These are phyloP conservation scores for Muscicapa adusta DNA, from an alignment of 2,113 vertebrate species.

Conservation along the genomic window DNA sequence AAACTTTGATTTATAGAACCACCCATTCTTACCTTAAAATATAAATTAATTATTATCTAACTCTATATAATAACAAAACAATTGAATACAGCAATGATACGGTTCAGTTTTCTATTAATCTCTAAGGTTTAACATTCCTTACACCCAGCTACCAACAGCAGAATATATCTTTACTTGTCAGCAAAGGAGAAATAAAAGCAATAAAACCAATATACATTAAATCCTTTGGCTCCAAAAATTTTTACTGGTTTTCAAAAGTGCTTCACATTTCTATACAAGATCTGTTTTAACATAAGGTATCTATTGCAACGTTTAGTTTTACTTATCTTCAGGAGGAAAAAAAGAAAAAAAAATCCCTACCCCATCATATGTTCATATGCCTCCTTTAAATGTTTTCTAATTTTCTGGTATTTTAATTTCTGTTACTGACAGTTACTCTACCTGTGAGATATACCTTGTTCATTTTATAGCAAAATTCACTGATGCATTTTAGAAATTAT, in stretches of 20 bases:
- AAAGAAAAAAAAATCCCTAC: not conserved
- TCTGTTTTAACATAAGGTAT: not conserved
- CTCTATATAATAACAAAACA: not conserved
- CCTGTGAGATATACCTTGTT: not conserved
- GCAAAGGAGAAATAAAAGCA: not conserved
- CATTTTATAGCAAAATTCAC: not conserved
- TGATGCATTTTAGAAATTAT: not conserved
- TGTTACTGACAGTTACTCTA: not conserved
- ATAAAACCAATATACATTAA: not conserved
- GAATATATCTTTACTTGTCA: not conserved
- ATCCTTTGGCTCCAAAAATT: not conserved
- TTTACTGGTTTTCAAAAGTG: not conserved
- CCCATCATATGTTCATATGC: not conserved
- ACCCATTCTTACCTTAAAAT: conserved; percentile 18
- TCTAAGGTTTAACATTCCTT: not conserved
- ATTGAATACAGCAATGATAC: not conserved
- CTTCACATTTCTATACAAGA: not conserved
- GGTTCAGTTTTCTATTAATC: not conserved
- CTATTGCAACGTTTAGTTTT: not conserved
- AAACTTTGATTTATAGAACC: not conserved
- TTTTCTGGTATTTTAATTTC: not conserved
- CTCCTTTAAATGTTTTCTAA: not conserved
- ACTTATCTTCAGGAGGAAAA: not conserved
- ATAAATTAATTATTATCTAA: not conserved
- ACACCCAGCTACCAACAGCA: not conserved